Percentiles rank a stretch among this genome's conserved stretches.
Evolutionary conservation across 2,888 invertebrate genomes (phyloP).

Genomic region (Norana najaformis): DNA sequence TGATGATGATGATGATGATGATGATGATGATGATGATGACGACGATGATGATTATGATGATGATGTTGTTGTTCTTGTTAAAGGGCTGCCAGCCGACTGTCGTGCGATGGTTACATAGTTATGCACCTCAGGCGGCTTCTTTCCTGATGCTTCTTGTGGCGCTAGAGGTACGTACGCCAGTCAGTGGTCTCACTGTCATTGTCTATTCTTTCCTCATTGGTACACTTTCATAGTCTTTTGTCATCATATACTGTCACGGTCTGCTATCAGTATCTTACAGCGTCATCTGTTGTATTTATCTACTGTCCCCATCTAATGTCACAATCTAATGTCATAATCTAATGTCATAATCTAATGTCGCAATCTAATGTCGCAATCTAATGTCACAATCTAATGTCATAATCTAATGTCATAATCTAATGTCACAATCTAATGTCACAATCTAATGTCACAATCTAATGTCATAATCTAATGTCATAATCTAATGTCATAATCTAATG

Average conservation of each 20-base stretch:
- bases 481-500: no score
- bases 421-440: no score
- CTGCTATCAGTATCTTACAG: no score
- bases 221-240: background rate
- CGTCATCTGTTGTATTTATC: background rate
- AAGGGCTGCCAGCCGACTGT: background rate
- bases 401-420: no score
- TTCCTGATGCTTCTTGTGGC: slow-evolving; percentile 18
- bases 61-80: background rate
- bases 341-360: background rate
- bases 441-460: no score
- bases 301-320: no score
- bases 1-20: background rate
- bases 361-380: background rate
- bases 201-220: background rate
- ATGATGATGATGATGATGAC: no score
- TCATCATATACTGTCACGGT: background rate
- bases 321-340: no score
- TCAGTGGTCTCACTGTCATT: background rate
- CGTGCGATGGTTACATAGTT: slow-evolving; percentile 9
- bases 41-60: no score
- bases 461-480: no score
- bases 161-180: background rate
- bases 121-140: background rate
- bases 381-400: background rate